A percentile compares a stretch with the other conserved stretches of the same genome.
Conservation (phyloP, 2,888 invertebrate species). For the Heteromyza rotundicornis region DNA sequence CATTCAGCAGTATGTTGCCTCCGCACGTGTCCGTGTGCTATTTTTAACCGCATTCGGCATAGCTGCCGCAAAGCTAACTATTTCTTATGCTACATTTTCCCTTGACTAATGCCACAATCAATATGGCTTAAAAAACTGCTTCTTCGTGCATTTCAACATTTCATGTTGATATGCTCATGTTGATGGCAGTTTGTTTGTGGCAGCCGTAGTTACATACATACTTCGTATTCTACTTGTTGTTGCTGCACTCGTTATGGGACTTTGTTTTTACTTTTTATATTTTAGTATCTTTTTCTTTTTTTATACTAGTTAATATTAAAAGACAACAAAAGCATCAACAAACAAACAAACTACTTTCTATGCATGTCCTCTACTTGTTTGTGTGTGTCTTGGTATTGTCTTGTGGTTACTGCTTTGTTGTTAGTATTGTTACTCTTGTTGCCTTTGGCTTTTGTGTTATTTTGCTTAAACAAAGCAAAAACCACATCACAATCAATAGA, state of each 20-base stretch:
- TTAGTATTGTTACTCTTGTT: slow-evolving; percentile 4
- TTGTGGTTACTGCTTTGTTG: not conserved
- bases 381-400: no score
- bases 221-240: not conserved
- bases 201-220: no score
- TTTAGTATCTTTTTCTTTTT: no score
- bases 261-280: not conserved
- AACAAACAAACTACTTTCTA: slow-evolving; percentile 7
- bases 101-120: not conserved
- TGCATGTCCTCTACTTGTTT: no score
- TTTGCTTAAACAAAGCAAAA: not conserved
- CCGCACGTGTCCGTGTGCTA: no score
- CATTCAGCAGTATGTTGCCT: no score
- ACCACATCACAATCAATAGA: slow-evolving; percentile 49
- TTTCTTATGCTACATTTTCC: slow-evolving; percentile 28
- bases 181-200: no score
- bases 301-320: no score
- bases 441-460: no score
- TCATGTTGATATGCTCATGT: no score
- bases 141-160: not conserved
- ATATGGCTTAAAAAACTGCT: slow-evolving; percentile 1
- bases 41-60: not conserved
- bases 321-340: slow-evolving; percentile 14
- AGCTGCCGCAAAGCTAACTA: not conserved
- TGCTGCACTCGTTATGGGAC: not conserved